phyloP scores from a whole-genome alignment of 2,888 invertebrate species.

The Orchestes rusci region DNA sequence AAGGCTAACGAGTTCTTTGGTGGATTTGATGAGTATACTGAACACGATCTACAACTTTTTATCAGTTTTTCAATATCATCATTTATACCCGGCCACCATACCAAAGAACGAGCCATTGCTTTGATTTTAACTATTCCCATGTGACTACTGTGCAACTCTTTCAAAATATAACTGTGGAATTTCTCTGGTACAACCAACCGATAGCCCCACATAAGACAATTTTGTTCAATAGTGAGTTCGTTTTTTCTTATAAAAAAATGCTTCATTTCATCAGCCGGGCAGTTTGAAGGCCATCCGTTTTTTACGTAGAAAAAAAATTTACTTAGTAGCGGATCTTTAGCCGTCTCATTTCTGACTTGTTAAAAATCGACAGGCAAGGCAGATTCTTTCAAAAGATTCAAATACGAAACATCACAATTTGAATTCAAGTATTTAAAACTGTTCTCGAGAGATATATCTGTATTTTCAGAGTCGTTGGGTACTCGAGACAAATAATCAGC shows the following conservation, averaged over 20 bases:
- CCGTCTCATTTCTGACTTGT: conserved; percentile 10
- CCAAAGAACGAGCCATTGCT: conserved; percentile 29
- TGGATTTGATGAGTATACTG: conserved; percentile 4
- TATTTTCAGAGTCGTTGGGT: conserved; percentile 1
- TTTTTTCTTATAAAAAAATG: conserved; percentile 9
- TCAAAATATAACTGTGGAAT: conserved; percentile 8
- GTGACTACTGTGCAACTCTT: conserved; percentile 13
- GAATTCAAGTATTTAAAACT: conserved; percentile 1
- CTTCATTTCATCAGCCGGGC: conserved; percentile 8
- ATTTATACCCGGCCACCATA: conserved; percentile 4
- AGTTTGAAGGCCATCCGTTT: conserved; percentile 12
- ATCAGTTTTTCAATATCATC: conserved; percentile 2
- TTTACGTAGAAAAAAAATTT: conserved; percentile 14
- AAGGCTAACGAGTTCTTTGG: background rate
- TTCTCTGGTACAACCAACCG: conserved; percentile 10
- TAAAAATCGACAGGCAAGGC: conserved; percentile 11
- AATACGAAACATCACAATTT: conserved; percentile 11
- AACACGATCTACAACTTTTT: background rate
- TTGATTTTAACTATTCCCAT: conserved; percentile 30
- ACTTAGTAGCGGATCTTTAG: conserved; percentile 12
- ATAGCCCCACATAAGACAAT: conserved; percentile 10
- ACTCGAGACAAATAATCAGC: conserved; percentile 10
- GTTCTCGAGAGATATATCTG: background rate
- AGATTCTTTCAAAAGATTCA: conserved; percentile 9
- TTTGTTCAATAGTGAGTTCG: conserved; percentile 10